A percentile compares a stretch with the other conserved stretches of the same genome.
phyloP scores from a whole-genome alignment of 92 coral and sea anemone genomes.

The Heliopora coerulea region DNA sequence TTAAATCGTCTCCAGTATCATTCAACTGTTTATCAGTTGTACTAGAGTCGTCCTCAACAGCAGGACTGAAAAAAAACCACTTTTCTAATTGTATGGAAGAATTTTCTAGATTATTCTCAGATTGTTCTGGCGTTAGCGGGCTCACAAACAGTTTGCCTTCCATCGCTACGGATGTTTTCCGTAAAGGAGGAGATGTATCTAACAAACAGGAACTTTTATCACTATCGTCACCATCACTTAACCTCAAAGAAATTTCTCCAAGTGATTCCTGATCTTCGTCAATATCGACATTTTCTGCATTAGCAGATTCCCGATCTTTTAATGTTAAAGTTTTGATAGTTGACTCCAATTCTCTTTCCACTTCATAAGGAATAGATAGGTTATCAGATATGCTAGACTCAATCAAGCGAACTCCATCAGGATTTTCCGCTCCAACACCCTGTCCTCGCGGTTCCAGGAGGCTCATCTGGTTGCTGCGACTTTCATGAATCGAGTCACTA shows the following conservation, averaged over 20 bases:
- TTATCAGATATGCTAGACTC: conserved; percentile 7
- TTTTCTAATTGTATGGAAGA: conserved; percentile 29
- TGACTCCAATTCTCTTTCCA: conserved; percentile 14
- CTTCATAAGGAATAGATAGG: conserved; percentile 9
- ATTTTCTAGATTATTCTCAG: conserved; percentile 20
- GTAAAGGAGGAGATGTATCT: background rate
- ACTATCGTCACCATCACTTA: conserved; percentile 1
- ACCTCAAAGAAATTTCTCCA: conserved; percentile 17
- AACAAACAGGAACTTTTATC: background rate
- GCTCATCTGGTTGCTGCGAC: conserved; percentile 71
- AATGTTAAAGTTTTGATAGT: conserved; percentile 25
- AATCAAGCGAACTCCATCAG: conserved; percentile 46
- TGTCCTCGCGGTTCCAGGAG: conserved; percentile 73
- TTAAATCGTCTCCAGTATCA: background rate
- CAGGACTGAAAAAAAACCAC: conserved; percentile 41
- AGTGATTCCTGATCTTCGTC: conserved; percentile 18
- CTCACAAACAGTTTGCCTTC: conserved; percentile 24
- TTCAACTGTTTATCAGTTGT: background rate
- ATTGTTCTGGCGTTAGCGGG: conserved; percentile 18
- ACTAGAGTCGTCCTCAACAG: background rate
- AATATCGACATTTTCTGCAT: background rate
- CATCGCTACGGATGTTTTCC: conserved; percentile 27
- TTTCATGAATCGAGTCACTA: conserved; percentile 93
- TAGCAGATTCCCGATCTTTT: background rate
- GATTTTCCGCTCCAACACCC: conserved; percentile 95